Evolutionary conservation across 1,140 invertebrate genomes (phyloP), one percentile per base, ranked within the genome.

Genomic region (Steinernema feltiae): DNA sequence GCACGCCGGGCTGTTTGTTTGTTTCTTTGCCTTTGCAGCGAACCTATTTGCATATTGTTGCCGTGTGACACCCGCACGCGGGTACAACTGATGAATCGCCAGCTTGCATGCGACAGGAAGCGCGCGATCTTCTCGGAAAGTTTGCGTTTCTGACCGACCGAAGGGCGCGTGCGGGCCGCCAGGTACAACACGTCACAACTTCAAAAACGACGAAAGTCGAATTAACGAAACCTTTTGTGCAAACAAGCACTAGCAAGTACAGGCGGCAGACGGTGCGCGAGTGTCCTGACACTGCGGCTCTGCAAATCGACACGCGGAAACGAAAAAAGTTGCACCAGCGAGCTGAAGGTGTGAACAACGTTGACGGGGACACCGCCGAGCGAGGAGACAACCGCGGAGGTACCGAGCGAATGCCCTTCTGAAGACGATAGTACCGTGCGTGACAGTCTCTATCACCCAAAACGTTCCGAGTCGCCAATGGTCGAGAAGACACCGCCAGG

Each of bases 191-290:
- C 53, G 53, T 27, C 12, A 12, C 12, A 41, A 41, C 35, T 41
- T 18, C 7, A n/a, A n/a, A n/a, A n/a, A n/a, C n/a, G n/a, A n/a
- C n/a, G 35, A 41, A 41, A 41, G 35, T 41, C 18, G 18, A 41
- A 41, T 41, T 41, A 7, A 27, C 53, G 53, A 63, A 63, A n/a
- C 53, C 53, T 15, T 15, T 63, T 63, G 53, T 3, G 53, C 53
- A 63, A 63, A 63, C 53, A 63, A 63, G 53, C 53, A 63, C 53
- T 21, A 63, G 53, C 53, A 12, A 63, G 53, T 63, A 63, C 53
- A 63, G 53, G 24, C 12, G 24, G 53, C 2, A 3, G 2, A 63
- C 53, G 24, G 7, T 3, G 24, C 12, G 53, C 24, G 53, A 7
- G 35, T 41, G n/a, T 46, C 41, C 41, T 46, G 41, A 46, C 41